Conservation (phyloP, 2,888 invertebrate genomes). For the Nematopogon swammerdamellus region DNA sequence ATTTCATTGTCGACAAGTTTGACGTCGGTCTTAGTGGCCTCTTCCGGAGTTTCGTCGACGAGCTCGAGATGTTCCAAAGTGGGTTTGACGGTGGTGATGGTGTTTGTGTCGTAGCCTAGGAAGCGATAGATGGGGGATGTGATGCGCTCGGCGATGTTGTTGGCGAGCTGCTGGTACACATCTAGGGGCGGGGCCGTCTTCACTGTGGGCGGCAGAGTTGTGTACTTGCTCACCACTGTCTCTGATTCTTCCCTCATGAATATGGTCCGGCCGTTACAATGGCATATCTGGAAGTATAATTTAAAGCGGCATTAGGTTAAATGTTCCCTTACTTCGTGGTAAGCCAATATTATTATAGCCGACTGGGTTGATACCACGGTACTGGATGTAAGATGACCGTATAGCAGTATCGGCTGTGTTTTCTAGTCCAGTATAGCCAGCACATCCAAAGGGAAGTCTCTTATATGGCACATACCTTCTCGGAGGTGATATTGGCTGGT, state of each 20-base stretch:
- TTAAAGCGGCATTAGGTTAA: no score
- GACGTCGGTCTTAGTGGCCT: constrained; percentile 16
- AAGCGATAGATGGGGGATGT: constrained; percentile 44
- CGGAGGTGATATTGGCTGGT: no score
- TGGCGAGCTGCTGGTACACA: constrained; percentile 44
- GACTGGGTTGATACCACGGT: no score
- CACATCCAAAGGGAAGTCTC: no score
- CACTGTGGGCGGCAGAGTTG: constrained; percentile 23
- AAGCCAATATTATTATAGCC: no score
- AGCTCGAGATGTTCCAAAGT: constrained; percentile 26
- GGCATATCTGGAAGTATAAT: background rate
- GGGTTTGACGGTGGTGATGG: constrained; percentile 15
- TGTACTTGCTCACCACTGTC: constrained; percentile 45
- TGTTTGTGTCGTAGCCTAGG: constrained; percentile 2
- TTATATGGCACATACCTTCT: no score
- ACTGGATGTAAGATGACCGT: no score
- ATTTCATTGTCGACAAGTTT: constrained; percentile 27
- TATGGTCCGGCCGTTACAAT: constrained; percentile 17
- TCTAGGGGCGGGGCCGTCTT: constrained; percentile 20
- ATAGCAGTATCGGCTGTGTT: no score
- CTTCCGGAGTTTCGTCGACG: constrained; percentile 22
- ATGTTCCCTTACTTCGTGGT: no score
- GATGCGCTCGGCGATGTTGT: constrained; percentile 40
- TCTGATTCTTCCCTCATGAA: constrained; percentile 23
- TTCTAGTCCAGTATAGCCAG: no score